Evolutionary conservation across 2,797 vertebrate species (phyloP).

Genomic region (Steatocranus sp.): DNA sequence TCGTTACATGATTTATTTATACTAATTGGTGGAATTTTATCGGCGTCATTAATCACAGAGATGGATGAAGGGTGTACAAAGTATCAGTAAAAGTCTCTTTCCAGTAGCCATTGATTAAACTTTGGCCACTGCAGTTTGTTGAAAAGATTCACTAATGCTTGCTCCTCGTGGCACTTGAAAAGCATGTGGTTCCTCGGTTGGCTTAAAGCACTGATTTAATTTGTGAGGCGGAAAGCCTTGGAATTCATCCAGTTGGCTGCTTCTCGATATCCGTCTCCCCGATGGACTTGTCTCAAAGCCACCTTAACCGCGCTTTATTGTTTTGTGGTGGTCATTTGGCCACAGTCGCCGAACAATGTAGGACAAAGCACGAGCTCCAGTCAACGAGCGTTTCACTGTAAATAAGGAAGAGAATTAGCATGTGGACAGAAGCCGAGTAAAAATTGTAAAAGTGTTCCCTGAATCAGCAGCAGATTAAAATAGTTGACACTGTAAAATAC

Average conservation of each 20-base stretch:
- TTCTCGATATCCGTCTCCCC: conserved; percentile 44
- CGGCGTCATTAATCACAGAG: conserved; percentile 13
- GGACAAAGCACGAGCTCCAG: conserved; percentile 30
- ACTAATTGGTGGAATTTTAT: conserved; percentile 14
- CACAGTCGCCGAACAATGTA: conserved; percentile 31
- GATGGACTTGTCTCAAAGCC: conserved; percentile 59
- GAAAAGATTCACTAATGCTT: conserved; percentile 46
- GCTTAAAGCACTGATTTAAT: conserved; percentile 66
- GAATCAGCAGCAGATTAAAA: conserved; percentile 46
- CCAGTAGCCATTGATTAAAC: conserved; percentile 42
- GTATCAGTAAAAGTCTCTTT: conserved; percentile 13
- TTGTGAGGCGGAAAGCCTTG: conserved; percentile 62
- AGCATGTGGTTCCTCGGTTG: conserved; percentile 56
- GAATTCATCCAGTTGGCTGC: conserved; percentile 63
- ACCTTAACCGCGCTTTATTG: conserved; percentile 54
- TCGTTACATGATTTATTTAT: conserved; percentile 15
- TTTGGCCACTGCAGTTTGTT: conserved; percentile 55
- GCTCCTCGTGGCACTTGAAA: conserved; percentile 57
- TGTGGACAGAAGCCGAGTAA: conserved; percentile 49
- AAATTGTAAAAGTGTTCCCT: conserved; percentile 18
- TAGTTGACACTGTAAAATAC: conserved; percentile 46
- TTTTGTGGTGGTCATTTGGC: conserved; percentile 56
- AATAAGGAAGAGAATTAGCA: conserved; percentile 37
- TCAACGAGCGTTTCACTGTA: conserved; percentile 40
- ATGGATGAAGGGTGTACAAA: conserved; percentile 21